Evolutionary conservation across 1,140 invertebrate species (phyloP).

Genomic region (Mizuhopecten yessoensis): DNA sequence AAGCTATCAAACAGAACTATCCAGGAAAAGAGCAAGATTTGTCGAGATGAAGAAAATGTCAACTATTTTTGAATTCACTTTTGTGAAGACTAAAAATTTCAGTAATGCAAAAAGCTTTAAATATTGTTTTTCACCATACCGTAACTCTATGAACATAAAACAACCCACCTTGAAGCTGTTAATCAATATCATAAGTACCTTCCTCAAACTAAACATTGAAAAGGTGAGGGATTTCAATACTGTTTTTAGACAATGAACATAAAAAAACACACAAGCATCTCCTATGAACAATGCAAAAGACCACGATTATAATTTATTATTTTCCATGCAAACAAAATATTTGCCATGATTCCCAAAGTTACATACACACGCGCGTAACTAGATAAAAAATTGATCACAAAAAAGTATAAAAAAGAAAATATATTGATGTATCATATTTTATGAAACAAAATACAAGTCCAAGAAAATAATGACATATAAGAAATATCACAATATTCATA

Average conservation of each 20-base stretch:
- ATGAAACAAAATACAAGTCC: not conserved
- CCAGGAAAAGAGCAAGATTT: not conserved
- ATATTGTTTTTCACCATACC: no score
- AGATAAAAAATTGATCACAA: constrained; percentile 12
- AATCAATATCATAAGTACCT: no score
- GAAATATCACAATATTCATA: constrained; percentile 19
- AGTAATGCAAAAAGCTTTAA: no score
- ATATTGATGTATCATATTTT: not conserved
- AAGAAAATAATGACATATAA: not conserved
- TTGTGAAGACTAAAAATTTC: no score
- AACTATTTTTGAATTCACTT: no score
- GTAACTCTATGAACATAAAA: no score
- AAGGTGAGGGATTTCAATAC: not conserved
- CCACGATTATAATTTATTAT: not conserved
- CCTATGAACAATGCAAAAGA: not conserved
- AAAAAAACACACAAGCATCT: not conserved
- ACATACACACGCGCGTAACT: not conserved
- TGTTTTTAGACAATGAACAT: not conserved
- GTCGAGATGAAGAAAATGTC: no score
- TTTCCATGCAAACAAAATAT: not conserved
- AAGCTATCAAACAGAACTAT: not conserved
- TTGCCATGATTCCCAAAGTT: not conserved
- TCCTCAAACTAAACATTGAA: no score
- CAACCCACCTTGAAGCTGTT: no score
- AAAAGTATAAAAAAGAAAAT: not conserved